Evolutionary conservation across 2,888 invertebrate genomes (phyloP).

Genomic region (Drosophila parthenogenetica): DNA sequence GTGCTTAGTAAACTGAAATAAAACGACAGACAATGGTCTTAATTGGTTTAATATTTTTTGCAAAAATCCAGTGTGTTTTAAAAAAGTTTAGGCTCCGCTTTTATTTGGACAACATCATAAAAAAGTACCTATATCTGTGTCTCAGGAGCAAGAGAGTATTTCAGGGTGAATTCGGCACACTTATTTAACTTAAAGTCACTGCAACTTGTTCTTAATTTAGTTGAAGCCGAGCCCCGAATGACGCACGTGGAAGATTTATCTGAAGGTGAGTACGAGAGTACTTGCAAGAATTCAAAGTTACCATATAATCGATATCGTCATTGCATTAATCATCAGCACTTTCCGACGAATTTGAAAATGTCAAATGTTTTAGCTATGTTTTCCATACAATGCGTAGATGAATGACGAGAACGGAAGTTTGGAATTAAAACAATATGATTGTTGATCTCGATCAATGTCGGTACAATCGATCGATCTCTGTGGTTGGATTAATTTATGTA

Average conservation of each 20-base stretch:
- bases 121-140: constrained; percentile 8
- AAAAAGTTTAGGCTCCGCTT: background rate
- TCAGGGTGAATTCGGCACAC: constrained; percentile 56
- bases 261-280: constrained; percentile 7
- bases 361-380: too few species aligned
- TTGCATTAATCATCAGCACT: constrained; percentile 42
- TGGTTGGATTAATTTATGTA: constrained; percentile 54
- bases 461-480: constrained; percentile 12
- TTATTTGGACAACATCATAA: background rate
- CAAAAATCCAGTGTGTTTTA: constrained; percentile 44
- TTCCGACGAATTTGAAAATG: constrained; percentile 26
- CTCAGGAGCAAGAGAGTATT: constrained; percentile 1
- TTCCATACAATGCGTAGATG: constrained; percentile 33
- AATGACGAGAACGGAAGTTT: constrained; percentile 47
- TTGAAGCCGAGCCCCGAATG: constrained; percentile 31
- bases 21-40: constrained; percentile 1
- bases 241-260: constrained; percentile 41
- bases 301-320: constrained; percentile 15
- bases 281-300: constrained; percentile 1
- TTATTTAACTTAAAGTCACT: constrained; percentile 39
- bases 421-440: background rate
- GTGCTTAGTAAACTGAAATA: background rate
- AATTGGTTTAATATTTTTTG: constrained; percentile 16
- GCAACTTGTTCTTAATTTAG: constrained; percentile 41
- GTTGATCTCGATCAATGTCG: constrained; percentile 44